Evolutionary conservation across 2,888 invertebrate species (phyloP), one percentile per base, ranked within the genome.

Genomic region (Pyrgus malvae): DNA sequence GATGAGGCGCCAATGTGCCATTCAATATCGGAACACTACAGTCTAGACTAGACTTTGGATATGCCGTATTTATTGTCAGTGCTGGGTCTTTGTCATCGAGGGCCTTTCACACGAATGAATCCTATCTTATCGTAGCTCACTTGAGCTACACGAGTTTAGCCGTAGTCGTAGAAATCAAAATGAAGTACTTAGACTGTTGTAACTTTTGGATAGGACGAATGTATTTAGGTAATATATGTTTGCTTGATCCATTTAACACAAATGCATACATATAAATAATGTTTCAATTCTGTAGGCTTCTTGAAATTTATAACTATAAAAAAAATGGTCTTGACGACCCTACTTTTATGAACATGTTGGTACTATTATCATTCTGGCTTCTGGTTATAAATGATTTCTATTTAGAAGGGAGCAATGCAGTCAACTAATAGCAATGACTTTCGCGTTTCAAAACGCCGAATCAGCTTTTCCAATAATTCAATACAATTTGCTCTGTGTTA

Each of bases 391-490:
- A n/a, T n/a, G n/a, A n/a, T n/a, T n/a, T n/a, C n/a, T n/a, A n/a
- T n/a, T n/a, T n/a, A n/a, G n/a, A n/a, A 33, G 33, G 14, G 33
- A 14, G 2, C 12, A 33, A 14, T 8, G 33, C 33, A 40, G 11
- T 21, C 40, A 12, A 21, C 40, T 21, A 40, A 17, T 4, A 44
- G 16, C 29, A 17, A 44, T 19, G 17, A 29, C 19, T 25, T 5
- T 25, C 7, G 37, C 12, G 48, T 37, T 49, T 49, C 21, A 40
- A 21, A 49, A 31, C n/a, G 27, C 14, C 11, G 9, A 1, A 21
- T 7, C 42, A 31, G 25, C 11, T 48, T 48, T 37, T 37, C 37
- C 48, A 35, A 27, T 48, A n/a, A 27, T 37, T 27, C 48, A 35
- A 27, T 48, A n/a, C 23, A 25, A 48, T 48, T 37, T 37, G 27